Evolutionary conservation across 2,113 vertebrate genomes (phyloP).

Genomic region (Lynx canadensis): DNA sequence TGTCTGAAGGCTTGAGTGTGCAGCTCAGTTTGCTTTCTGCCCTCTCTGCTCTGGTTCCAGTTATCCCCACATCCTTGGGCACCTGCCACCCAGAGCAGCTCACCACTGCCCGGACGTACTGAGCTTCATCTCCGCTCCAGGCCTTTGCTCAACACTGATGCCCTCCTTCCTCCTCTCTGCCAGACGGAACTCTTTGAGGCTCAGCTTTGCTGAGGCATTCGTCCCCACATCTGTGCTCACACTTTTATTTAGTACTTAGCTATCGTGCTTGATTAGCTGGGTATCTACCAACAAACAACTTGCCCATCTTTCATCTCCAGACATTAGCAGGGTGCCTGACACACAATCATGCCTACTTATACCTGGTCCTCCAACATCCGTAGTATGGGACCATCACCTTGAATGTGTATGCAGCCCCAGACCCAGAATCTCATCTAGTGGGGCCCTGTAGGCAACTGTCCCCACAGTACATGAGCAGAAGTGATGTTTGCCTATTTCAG

Average conservation of each 20-base stretch:
- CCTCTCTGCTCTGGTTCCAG: not conserved
- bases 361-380: not conserved
- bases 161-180: not conserved
- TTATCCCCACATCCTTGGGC: not conserved
- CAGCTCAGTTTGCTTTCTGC: not conserved
- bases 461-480: not conserved
- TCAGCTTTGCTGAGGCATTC: not conserved
- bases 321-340: not conserved
- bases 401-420: not conserved
- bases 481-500: not conserved
- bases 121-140: not conserved
- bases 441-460: not conserved
- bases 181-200: not conserved
- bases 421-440: not conserved
- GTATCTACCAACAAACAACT: not conserved
- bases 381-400: not conserved
- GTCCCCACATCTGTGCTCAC: not conserved
- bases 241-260: not conserved
- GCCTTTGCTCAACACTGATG: not conserved
- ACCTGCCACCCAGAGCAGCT: not conserved
- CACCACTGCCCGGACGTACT: rapidly evolving
- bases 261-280: not conserved
- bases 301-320: not conserved
- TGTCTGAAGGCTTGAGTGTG: not conserved
- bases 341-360: not conserved